Base-by-base conservation (phyloP, 2,113 vertebrate species). In the Perca flavescens region DNA sequence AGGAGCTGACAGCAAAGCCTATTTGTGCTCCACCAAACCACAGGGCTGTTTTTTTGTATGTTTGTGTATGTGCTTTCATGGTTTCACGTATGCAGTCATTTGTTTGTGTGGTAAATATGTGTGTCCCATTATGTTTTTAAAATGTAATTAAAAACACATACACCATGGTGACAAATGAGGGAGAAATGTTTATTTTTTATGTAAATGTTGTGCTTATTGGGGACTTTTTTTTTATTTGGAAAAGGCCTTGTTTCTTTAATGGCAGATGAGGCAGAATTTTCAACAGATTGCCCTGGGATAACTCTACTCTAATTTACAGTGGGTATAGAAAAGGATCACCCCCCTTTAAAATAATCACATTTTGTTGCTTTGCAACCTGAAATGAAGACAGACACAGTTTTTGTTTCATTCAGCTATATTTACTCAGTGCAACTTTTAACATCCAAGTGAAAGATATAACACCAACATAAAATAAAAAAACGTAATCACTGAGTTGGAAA, bases 1-100 rank as follows among this genome's bases (percentile, higher is more conserved):
- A 34, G 25, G 54, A 76, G 82, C 65, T 86, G 83, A 80, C 75
- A 73, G 86, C 77, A 86, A 87, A 90, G 86, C 70, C 72, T 82
- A 78, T 86, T 90, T 87, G 75, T 40, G n/a, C 73, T 53, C 52
- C 50, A 70, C n/a, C 28, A 22, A 64, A 47, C 78, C 14, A 22
- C 54, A 25, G 62, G 70, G 52, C 53, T 22, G 25, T 58, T 12
- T 34, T 58, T 6, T 72, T 49, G 40, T 49, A 28, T 65, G 60
- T 69, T 6, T 72, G 57, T 47, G 28, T 43, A 11, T 65, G 58
- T 25, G 19, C 17, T 47, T 25, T 64, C 16, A 46, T 15, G 17
- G 64, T 62, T 66, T 72, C 71, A 63, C 64, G 56, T 12, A 73
- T 68, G 70, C 69, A 58, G 71, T 28, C 67, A 52, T 74, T 49